These are phyloP conservation scores for Andrena flavipes DNA, from an alignment of 2,888 invertebrate genomes.

Conservation along the genomic window DNA sequence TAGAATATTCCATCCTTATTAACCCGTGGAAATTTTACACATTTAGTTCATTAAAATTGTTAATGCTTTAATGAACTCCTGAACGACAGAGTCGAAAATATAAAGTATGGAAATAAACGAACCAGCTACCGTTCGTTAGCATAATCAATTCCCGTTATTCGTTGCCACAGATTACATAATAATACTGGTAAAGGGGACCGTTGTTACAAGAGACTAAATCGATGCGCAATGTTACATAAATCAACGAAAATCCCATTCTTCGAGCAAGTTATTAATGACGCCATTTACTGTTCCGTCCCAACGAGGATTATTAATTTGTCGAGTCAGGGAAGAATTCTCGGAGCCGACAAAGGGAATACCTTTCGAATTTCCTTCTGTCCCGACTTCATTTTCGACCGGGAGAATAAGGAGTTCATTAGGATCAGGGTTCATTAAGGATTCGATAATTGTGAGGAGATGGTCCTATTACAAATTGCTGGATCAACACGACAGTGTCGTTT, in stretches of 20 bases:
- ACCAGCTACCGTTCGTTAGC: too few species aligned
- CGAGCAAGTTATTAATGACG: conserved; percentile 42
- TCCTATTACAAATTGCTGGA: neutral
- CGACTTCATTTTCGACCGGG: conserved; percentile 10
- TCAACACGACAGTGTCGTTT: neutral
- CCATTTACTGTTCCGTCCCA: conserved; percentile 27
- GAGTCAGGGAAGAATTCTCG: neutral
- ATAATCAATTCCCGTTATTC: too few species aligned
- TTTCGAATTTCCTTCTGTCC: conserved; percentile 20
- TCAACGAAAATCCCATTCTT: conserved; percentile 28
- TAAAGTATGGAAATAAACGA: too few species aligned
- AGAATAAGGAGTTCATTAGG: conserved; percentile 21
- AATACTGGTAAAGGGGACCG: too few species aligned
- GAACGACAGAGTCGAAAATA: too few species aligned
- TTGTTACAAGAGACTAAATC: neutral
- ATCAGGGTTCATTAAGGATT: conserved; percentile 15
- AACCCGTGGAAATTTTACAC: too few species aligned
- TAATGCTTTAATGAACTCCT: too few species aligned
- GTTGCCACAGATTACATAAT: too few species aligned
- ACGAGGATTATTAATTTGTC: conserved; percentile 42
- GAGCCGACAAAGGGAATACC: conserved; percentile 10
- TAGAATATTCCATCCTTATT: too few species aligned
- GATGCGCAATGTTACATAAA: neutral
- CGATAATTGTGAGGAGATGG: conserved; percentile 23
- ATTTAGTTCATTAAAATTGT: too few species aligned